phyloP scores from a whole-genome alignment of 2,888 invertebrate species.

The Tenodera sinensis region DNA sequence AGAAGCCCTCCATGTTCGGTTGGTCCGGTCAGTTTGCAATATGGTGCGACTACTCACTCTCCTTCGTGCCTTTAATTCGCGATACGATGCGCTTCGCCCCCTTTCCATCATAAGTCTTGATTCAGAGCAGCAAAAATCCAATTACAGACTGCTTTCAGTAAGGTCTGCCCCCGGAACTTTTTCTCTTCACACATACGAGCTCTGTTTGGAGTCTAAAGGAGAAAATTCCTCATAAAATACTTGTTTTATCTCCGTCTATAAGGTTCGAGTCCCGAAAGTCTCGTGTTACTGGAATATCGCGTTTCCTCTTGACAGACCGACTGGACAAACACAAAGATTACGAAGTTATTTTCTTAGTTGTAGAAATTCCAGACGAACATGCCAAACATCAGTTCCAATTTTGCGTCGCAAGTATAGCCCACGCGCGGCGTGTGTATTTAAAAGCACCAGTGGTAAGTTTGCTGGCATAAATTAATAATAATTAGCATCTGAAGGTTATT shows the following conservation, averaged over 20 bases:
- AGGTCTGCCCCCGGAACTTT: background rate
- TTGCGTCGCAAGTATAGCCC: too few relatives aligned
- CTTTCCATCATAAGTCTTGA: constrained; percentile 1
- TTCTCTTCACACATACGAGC: background rate
- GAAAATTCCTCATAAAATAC: background rate
- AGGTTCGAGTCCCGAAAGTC: background rate
- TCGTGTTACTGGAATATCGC: too few relatives aligned
- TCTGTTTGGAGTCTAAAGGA: background rate
- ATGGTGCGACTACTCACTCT: background rate
- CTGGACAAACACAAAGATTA: too few relatives aligned
- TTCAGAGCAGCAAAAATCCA: background rate
- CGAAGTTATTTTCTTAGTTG: too few relatives aligned
- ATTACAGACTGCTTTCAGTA: background rate
- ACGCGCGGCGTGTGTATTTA: too few relatives aligned
- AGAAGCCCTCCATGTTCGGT: background rate
- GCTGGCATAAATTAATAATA: too few relatives aligned
- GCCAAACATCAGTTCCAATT: too few relatives aligned
- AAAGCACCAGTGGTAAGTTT: too few relatives aligned
- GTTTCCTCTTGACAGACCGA: too few relatives aligned
- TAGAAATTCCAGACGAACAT: too few relatives aligned
- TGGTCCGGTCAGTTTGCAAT: background rate
- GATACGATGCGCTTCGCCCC: background rate
- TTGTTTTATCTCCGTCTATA: too few relatives aligned
- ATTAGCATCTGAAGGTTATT: too few relatives aligned
- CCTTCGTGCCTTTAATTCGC: background rate